Base-by-base conservation (phyloP, 1,140 invertebrate genomes). In the Caenorhabditis brenneri region DNA sequence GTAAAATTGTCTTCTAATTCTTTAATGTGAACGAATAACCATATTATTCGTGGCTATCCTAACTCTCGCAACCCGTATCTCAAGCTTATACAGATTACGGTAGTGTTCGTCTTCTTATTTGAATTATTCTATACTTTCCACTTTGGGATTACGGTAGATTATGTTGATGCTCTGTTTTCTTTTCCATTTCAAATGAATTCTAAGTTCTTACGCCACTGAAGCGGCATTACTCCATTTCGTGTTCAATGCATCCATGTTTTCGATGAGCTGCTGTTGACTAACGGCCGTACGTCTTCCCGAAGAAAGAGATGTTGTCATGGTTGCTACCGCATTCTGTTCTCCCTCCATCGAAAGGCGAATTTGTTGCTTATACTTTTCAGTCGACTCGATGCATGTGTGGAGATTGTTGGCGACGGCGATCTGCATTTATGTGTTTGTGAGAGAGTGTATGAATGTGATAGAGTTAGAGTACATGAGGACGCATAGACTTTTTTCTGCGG, bases 291-390 rank as follows among this genome's bases (percentile, higher is more conserved):
- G 33, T 24, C 65, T 27, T 22, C 55, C 81, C 33, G 81, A 19
- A 27, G 55, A 36, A 15, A 82, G 27, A 1, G 36, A 58, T 53
- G 55, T 65, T 60, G 27, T 29, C 58, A 29, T 42, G 33, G 65
- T 3, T 22, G 36, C 36, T 16, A 15, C 27, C 7, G 55, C 19
- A 29, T 42, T 74, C 6, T 46, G 36, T 29, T 83, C 78, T 27
- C 49, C 55, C 42, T 83, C 82, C 82, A 83, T 79, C 19, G 82
- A 79, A 1, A 83, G 49, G 24, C 82, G 82, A 60, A 83, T 69
- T 29, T 87, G 86, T 58, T 86, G 84, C 51, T 84, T 86, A 42
- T 85, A 80, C 48, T 82, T 87, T 16, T 87, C 86, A n/a, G 85
- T 87, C 7, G 80, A 83, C n/a, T 87, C 86, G 29, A 87, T 80